Evolutionary conservation across 2,888 invertebrate genomes (phyloP).

Genomic region (Noctua comes): DNA sequence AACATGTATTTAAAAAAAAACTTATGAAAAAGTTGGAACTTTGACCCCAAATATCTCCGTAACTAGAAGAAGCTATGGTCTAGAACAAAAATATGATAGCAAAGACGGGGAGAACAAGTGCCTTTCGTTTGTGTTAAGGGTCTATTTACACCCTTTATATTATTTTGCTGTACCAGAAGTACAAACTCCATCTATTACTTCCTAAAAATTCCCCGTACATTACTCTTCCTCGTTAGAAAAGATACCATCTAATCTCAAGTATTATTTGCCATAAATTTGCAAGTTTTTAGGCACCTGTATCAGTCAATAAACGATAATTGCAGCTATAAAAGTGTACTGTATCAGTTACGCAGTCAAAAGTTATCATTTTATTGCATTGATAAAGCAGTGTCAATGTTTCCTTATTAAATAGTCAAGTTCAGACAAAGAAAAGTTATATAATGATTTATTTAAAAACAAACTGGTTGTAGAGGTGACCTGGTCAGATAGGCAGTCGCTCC

Average conservation of each 20-base stretch:
- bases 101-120: no score
- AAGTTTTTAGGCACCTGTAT: constrained; percentile 19
- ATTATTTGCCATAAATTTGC: constrained; percentile 41
- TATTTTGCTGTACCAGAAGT: neutral
- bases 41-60: no score
- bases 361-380: constrained; percentile 51
- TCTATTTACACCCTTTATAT: no score
- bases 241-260: constrained; percentile 30
- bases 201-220: neutral
- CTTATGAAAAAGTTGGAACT: no score
- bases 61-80: no score
- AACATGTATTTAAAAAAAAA: no score
- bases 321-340: constrained; percentile 35
- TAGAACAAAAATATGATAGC: no score
- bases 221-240: constrained; percentile 6
- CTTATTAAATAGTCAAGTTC: constrained; percentile 15
- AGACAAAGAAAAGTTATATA: constrained; percentile 17
- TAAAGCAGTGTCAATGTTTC: constrained; percentile 36
- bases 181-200: neutral
- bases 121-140: no score
- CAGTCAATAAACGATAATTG: constrained; percentile 53
- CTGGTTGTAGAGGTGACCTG: neutral
- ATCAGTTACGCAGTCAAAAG: constrained; percentile 13
- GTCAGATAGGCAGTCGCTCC: neutral
- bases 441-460: neutral